Conservation (phyloP, 35 echinoderm and acorn worm species). For the Amphiura filiformis region DNA sequence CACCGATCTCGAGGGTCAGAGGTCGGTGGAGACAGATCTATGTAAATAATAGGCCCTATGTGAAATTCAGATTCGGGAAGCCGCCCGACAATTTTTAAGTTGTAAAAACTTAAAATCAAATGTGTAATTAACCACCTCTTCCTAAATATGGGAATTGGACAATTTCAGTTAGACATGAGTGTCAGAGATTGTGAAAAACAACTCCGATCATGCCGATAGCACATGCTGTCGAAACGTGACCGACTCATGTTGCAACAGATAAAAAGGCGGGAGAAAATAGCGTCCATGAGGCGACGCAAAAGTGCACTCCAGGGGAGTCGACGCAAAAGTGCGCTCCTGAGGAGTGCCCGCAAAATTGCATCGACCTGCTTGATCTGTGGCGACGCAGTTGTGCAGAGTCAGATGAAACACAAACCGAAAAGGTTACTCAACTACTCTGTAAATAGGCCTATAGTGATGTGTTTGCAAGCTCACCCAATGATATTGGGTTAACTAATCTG, state of each 20-base stretch:
- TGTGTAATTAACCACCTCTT: neutral
- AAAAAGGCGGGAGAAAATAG: too few relatives aligned
- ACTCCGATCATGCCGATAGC: too few relatives aligned
- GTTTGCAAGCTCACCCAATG: constrained; percentile 32
- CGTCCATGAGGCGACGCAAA: neutral
- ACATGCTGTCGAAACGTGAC: neutral
- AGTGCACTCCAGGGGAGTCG: neutral
- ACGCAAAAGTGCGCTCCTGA: neutral
- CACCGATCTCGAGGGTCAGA: neutral
- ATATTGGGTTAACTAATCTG: constrained; percentile 50
- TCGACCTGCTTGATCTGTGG: constrained; percentile 16
- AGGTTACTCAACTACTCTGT: neutral
- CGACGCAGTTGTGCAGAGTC: neutral
- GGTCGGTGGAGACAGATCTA: neutral
- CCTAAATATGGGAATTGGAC: neutral
- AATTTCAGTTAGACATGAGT: neutral
- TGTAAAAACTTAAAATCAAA: neutral
- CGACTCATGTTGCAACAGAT: too few relatives aligned
- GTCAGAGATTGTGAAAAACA: neutral
- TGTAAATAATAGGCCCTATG: constrained; percentile 18
- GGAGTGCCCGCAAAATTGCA: too few relatives aligned
- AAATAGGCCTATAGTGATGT: constrained; percentile 40
- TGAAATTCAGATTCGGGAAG: constrained; percentile 16
- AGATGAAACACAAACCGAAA: neutral
- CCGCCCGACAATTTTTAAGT: neutral